Percentiles rank a stretch among this genome's conserved stretches.
Conservation (phyloP, 1,140 invertebrate species). For the Pseudomyrmex cubaensis region DNA sequence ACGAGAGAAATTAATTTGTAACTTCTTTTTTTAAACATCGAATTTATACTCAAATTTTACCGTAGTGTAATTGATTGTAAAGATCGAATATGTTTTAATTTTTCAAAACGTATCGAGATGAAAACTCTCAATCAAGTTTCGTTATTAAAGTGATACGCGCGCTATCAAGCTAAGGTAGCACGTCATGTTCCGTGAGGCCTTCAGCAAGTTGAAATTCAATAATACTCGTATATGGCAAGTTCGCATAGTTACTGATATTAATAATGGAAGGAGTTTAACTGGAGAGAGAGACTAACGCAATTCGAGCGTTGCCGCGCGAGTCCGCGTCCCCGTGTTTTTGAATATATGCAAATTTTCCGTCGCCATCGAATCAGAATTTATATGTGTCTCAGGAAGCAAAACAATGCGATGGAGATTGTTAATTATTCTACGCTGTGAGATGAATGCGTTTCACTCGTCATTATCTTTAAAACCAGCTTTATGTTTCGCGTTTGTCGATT, state of each 20-base stretch:
- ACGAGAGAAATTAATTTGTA: too few species aligned
- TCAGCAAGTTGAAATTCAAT: slow-evolving; percentile 60
- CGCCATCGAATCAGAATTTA: slow-evolving; percentile 21
- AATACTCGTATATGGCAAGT: slow-evolving; percentile 50
- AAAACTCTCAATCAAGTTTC: slow-evolving; percentile 17
- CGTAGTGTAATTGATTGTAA: background rate
- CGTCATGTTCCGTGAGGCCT: slow-evolving; percentile 24
- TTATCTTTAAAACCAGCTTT: slow-evolving; percentile 31
- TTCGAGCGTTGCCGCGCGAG: slow-evolving; percentile 11
- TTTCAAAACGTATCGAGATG: background rate
- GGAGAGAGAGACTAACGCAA: slow-evolving; percentile 30
- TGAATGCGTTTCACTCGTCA: slow-evolving; percentile 12
- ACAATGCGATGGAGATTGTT: background rate
- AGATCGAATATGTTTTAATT: background rate
- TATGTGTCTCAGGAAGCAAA: background rate
- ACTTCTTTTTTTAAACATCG: too few species aligned
- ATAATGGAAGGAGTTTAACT: slow-evolving; percentile 53
- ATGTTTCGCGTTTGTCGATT: background rate
- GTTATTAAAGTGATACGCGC: slow-evolving; percentile 21
- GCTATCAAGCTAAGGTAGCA: slow-evolving; percentile 26
- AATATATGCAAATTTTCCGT: slow-evolving; percentile 27
- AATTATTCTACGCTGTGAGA: background rate
- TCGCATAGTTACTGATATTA: slow-evolving; percentile 52
- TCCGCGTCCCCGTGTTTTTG: slow-evolving; percentile 24
- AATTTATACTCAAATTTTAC: background rate